Evolutionary conservation across 2,888 invertebrate genomes (phyloP).

Genomic region (Troides helena): DNA sequence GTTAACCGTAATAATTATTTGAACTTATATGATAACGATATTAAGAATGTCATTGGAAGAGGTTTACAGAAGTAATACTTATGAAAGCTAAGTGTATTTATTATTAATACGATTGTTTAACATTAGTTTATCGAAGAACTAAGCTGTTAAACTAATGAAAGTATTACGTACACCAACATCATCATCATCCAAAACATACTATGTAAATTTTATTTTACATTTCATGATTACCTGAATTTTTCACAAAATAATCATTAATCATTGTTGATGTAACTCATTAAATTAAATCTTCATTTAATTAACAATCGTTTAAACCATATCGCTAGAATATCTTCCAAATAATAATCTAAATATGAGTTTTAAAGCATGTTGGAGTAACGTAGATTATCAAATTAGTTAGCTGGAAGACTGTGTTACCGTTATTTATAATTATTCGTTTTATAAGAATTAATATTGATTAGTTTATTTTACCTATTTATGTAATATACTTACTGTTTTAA

Average conservation of each 20-base stretch:
- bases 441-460: not conserved
- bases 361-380: not conserved
- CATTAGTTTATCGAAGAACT: too few species aligned
- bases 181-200: not conserved
- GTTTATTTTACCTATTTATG: not conserved
- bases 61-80: not conserved
- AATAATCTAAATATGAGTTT: not conserved
- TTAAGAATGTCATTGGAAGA: not conserved
- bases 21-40: not conserved
- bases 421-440: not conserved
- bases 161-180: not conserved
- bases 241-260: too few species aligned
- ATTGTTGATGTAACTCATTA: too few species aligned
- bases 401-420: constrained; percentile 8
- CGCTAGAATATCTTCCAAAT: not conserved
- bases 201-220: not conserved
- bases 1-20: not conserved
- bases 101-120: too few species aligned
- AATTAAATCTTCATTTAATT: not conserved
- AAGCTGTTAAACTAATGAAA: too few species aligned
- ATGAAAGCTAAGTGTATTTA: too few species aligned
- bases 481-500: not conserved
- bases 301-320: not conserved
- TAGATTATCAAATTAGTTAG: not conserved
- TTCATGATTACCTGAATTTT: too few species aligned